Evolutionary conservation across 1,140 invertebrate genomes (phyloP).

Genomic region (Asobara japonica): DNA sequence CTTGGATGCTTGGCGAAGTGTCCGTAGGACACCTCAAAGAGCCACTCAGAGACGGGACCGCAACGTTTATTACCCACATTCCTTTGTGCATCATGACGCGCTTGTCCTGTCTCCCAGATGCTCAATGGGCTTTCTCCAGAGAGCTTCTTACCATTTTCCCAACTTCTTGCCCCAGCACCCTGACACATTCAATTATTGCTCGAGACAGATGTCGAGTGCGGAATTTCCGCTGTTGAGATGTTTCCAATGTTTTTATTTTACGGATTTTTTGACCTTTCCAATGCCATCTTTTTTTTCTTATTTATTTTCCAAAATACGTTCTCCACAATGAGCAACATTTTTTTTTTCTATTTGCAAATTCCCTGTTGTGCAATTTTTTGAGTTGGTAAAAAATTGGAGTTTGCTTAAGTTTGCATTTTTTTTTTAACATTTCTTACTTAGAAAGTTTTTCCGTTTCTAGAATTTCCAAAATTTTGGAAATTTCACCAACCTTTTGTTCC

Average conservation of each 20-base stretch:
- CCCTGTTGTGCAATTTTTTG: too few species aligned
- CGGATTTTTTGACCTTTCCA: too few species aligned
- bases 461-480: too few species aligned
- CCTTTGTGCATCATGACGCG: constrained; percentile 6
- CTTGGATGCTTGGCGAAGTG: not conserved
- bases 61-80: constrained; percentile 14
- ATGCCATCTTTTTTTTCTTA: too few species aligned
- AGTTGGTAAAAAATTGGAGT: too few species aligned
- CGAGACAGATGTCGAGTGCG: not conserved
- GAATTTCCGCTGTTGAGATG: not conserved
- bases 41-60: constrained; percentile 1
- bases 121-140: not conserved
- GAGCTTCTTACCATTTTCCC: not conserved
- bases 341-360: too few species aligned
- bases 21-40: not conserved
- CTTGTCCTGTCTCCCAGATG: constrained; percentile 2
- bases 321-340: too few species aligned
- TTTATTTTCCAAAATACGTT: too few species aligned
- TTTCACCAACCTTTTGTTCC: too few species aligned
- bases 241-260: not conserved
- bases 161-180: not conserved
- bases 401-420: too few species aligned
- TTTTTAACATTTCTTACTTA: too few species aligned
- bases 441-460: too few species aligned
- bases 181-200: not conserved